phyloP scores from a whole-genome alignment of 2,797 vertebrate species.

The Pampus argenteus region DNA sequence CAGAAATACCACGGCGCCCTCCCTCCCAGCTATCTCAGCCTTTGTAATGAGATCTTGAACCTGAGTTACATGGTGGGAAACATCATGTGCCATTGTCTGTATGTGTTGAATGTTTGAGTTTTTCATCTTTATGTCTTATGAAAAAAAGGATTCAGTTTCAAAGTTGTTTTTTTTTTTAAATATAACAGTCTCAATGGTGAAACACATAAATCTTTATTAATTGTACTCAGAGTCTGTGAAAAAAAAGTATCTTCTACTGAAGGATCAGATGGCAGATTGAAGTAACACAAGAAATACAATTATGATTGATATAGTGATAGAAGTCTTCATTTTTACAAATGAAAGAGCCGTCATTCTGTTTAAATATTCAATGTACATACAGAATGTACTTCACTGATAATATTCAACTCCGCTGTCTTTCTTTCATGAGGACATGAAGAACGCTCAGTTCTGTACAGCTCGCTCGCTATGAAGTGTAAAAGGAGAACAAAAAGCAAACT shows the following conservation, averaged over 20 bases:
- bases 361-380: conserved; percentile 17
- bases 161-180: neutral
- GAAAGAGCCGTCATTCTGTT: conserved; percentile 27
- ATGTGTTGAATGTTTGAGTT: neutral
- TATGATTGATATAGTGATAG: no score
- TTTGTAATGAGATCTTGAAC: conserved; percentile 34
- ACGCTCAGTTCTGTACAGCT: conserved; percentile 4
- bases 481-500: conserved; percentile 9
- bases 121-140: neutral
- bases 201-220: conserved; percentile 38
- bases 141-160: neutral
- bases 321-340: conserved; percentile 1
- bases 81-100: conserved; percentile 1
- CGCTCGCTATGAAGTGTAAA: neutral
- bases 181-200: conserved; percentile 6
- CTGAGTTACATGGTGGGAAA: conserved; percentile 20
- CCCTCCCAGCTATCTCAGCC: conserved; percentile 35
- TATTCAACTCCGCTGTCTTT: conserved; percentile 8
- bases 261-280: conserved; percentile 18
- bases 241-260: conserved; percentile 7
- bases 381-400: conserved; percentile 7
- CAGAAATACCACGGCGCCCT: conserved; percentile 33
- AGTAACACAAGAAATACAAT: conserved; percentile 23
- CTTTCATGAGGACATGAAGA: conserved; percentile 16
- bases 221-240: conserved; percentile 12